These are phyloP conservation scores for Athene cunicularia DNA, from an alignment of 2,113 vertebrate genomes.

Conservation along the genomic window DNA sequence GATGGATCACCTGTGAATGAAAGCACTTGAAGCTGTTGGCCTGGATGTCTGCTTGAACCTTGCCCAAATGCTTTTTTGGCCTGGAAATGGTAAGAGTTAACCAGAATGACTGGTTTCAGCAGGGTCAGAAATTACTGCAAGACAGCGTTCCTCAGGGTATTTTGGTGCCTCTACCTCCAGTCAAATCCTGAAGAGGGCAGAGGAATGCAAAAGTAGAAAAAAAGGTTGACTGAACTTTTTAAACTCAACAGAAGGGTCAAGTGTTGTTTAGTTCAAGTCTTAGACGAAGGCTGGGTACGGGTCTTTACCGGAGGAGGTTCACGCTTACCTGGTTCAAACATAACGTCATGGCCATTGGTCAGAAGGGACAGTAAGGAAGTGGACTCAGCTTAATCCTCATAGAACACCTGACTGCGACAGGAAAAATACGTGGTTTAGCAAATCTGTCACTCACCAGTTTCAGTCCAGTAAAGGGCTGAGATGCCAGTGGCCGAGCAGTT, in stretches of 20 bases:
- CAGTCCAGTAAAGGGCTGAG: neutral
- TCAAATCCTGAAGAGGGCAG: neutral
- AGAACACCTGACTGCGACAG: neutral
- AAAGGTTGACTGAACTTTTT: neutral
- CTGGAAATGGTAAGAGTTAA: neutral
- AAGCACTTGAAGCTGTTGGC: neutral
- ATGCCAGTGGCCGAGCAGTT: neutral
- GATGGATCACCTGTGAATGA: neutral
- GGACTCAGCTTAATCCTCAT: neutral
- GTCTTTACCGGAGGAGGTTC: neutral
- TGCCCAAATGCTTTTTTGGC: neutral
- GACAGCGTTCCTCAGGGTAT: conserved; percentile 1
- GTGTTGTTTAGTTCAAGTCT: neutral
- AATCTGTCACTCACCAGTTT: neutral
- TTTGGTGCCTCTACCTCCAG: neutral
- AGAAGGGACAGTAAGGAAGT: neutral
- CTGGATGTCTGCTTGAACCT: neutral
- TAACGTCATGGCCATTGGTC: neutral
- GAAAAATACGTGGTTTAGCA: neutral
- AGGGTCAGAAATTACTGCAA: conserved; percentile 12
- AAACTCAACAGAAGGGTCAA: neutral
- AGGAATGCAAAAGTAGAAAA: neutral
- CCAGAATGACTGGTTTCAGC: neutral
- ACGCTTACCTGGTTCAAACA: neutral
- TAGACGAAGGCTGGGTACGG: neutral